These are phyloP conservation scores for Charanyca ferruginea DNA, from an alignment of 2,888 invertebrate species.

Conservation along the genomic window DNA sequence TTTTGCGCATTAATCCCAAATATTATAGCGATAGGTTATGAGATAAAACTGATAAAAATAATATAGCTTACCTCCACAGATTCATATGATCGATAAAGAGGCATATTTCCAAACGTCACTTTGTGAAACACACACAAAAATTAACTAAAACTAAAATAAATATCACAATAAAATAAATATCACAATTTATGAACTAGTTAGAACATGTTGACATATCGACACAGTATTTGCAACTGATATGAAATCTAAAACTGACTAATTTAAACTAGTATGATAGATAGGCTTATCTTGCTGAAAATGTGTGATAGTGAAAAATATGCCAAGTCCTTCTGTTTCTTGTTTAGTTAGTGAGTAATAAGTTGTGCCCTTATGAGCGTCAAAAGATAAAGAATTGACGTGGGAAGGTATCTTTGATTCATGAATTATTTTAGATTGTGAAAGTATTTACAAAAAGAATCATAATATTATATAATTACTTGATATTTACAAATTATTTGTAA, in stretches of 20 bases:
- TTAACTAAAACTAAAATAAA: background rate
- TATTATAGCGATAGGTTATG: no score
- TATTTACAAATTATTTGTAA: background rate
- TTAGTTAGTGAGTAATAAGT: slow-evolving; percentile 33
- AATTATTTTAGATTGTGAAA: background rate
- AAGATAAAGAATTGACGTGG: slow-evolving; percentile 34
- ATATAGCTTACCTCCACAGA: slow-evolving; percentile 49
- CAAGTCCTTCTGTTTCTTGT: slow-evolving; percentile 36
- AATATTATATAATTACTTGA: background rate
- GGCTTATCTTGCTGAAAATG: slow-evolving; percentile 46
- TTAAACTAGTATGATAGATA: slow-evolving; percentile 4
- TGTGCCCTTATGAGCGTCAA: slow-evolving; percentile 16
- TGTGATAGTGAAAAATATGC: slow-evolving; percentile 31
- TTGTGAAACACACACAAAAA: background rate
- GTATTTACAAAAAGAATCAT: background rate
- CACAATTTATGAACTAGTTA: background rate
- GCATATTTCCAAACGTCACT: slow-evolving; percentile 16
- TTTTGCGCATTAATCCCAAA: no score
- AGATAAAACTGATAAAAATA: background rate
- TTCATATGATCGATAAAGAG: slow-evolving; percentile 43
- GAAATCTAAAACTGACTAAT: slow-evolving; percentile 40
- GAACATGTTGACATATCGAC: slow-evolving; percentile 34
- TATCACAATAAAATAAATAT: background rate
- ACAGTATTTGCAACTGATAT: slow-evolving; percentile 49
- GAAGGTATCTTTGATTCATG: background rate